These are phyloP conservation scores for Emmelina monodactyla DNA, from an alignment of 2,888 invertebrate species.

Conservation along the genomic window DNA sequence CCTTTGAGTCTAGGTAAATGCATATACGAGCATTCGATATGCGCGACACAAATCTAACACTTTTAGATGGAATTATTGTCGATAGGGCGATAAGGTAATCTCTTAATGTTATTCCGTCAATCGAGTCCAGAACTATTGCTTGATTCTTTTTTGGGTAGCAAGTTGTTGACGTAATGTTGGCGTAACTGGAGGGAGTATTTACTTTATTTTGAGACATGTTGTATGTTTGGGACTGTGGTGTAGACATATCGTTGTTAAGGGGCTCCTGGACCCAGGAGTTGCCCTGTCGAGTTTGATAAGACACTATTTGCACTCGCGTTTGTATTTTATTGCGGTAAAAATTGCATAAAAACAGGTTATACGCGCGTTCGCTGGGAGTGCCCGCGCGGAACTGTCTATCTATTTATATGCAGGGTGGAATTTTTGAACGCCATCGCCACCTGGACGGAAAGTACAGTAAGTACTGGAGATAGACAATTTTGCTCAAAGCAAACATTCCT, in stretches of 20 bases:
- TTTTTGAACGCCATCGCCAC: too few species aligned
- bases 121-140: slow-evolving; percentile 14
- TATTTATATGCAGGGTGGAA: too few species aligned
- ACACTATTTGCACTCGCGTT: too few species aligned
- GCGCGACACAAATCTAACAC: slow-evolving; percentile 11
- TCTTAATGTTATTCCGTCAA: slow-evolving; percentile 11
- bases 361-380: too few species aligned
- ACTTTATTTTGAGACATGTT: slow-evolving; percentile 4
- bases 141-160: slow-evolving; percentile 15
- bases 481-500: too few species aligned
- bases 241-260: not conserved
- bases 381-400: too few species aligned
- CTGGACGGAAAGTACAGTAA: too few species aligned
- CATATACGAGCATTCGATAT: slow-evolving; percentile 13
- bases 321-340: too few species aligned
- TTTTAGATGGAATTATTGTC: slow-evolving; percentile 3
- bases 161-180: slow-evolving; percentile 9
- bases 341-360: too few species aligned
- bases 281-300: too few species aligned
- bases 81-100: slow-evolving; percentile 11
- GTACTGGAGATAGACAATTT: too few species aligned
- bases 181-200: slow-evolving; percentile 9
- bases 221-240: too few species aligned
- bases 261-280: not conserved
- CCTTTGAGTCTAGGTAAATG: slow-evolving; percentile 10